Base-by-base conservation (phyloP, 1,140 invertebrate genomes). In the Marisa cornuarietis region DNA sequence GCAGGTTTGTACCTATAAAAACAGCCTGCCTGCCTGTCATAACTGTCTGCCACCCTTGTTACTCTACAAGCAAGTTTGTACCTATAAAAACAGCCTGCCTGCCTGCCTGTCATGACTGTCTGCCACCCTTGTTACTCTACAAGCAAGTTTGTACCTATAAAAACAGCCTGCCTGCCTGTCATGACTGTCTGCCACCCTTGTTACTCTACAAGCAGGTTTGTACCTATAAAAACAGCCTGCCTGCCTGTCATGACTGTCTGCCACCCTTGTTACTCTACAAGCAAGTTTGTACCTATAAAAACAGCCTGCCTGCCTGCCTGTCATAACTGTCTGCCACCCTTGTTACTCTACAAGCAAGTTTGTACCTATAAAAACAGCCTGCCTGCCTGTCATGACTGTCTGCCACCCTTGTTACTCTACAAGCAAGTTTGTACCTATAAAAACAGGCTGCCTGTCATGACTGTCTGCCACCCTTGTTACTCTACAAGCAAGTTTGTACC, bases 201-300 rank as follows among this genome's bases (percentile, higher is more conserved):
- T 42, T 42, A 42, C 31, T 42, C 31, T 42, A 42, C 31, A 42
- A 42, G 7, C 62, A 63, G 7, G n/a, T n/a, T 63, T 63, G 62
- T n/a, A n/a, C n/a, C n/a, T 2, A 63, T 3, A 20, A 18, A 63
- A 4, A 63, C 62, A 63, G n/a, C n/a, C n/a, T n/a, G 62, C 3
- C n/a, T 63, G 18, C 1, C n/a, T 20, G 62, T 63, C 3, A 7
- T n/a, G 18, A n/a, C n/a, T 63, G 62, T 42, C 6, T 20, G 62
- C 7, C 62, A 20, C 18, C 62, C 31, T 54, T 74, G 61, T 42
- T 42, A 51, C 71, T 80, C 92, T 92, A 61, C 92, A 95, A 42
- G 31, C 31, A 42, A 42, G 31, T 42, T 42, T 42, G 31, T 6
- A 2, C 6, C 3, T 42, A 42, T 42, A 0, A 42, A 42, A 4